Percentiles rank a stretch among this genome's conserved stretches.
Evolutionary conservation across 2,888 invertebrate species (phyloP).

Genomic region (Aradus depressus): DNA sequence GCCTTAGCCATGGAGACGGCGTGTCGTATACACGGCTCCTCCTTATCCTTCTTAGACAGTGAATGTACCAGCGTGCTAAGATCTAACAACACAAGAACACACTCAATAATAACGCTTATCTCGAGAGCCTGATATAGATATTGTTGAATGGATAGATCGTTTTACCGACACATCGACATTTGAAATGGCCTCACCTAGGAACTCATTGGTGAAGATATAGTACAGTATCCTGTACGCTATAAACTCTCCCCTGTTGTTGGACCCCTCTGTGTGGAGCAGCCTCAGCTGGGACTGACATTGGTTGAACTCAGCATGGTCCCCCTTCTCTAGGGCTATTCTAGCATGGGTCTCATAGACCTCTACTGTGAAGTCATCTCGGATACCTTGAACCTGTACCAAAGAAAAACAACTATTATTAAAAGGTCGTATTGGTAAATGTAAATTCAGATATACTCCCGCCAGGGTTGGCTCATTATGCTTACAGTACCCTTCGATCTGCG

Average conservation of each 20-base stretch:
- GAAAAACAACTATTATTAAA: neutral
- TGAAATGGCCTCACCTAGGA: slow-evolving; percentile 80
- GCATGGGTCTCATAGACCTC: slow-evolving; percentile 98
- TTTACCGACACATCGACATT: no score
- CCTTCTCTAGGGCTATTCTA: slow-evolving; percentile 91
- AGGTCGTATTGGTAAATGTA: slow-evolving; percentile 7
- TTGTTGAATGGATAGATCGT: no score
- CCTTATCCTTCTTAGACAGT: slow-evolving; percentile 62
- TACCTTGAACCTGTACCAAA: slow-evolving; percentile 75
- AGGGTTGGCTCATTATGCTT: no score
- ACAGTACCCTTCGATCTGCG: no score
- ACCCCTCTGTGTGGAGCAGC: slow-evolving; percentile 69
- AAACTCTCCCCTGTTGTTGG: slow-evolving; percentile 77
- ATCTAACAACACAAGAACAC: slow-evolving; percentile 52
- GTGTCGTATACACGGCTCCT: slow-evolving; percentile 70
- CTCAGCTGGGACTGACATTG: slow-evolving; percentile 98
- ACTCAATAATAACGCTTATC: no score
- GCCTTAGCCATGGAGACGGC: slow-evolving; percentile 82
- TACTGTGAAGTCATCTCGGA: slow-evolving; percentile 89
- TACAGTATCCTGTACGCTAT: slow-evolving; percentile 93
- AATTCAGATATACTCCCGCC: slow-evolving; percentile 16
- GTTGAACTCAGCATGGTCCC: slow-evolving; percentile 98
- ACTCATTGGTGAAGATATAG: slow-evolving; percentile 95
- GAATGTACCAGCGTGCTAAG: slow-evolving; percentile 81
- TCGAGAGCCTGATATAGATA: no score